A percentile compares a stretch with the other conserved stretches of the same genome.
These are phyloP conservation scores for Eupithecia pulchellata DNA, from an alignment of 2,888 invertebrate genomes.

Conservation along the genomic window DNA sequence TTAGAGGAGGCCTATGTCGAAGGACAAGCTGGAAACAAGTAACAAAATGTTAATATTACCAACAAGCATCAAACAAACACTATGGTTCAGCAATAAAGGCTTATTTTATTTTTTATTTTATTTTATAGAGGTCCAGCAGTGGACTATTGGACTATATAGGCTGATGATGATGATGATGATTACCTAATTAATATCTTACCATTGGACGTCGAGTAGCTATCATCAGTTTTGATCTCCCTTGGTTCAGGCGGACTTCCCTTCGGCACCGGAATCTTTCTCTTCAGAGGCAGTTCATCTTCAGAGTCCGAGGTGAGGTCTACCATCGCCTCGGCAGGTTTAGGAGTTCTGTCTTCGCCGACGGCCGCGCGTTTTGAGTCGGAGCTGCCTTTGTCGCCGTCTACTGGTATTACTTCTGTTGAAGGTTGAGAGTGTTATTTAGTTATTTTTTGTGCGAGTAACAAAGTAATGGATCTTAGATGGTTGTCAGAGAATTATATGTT, in stretches of 20 bases:
- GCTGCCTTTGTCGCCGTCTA: slow-evolving; percentile 58
- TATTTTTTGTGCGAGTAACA: too few species aligned
- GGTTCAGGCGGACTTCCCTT: slow-evolving; percentile 74
- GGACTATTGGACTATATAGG: too few species aligned
- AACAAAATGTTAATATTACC: too few species aligned
- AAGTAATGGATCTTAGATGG: too few species aligned
- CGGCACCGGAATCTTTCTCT: slow-evolving; percentile 81
- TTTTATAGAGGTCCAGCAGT: too few species aligned
- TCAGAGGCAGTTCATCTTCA: slow-evolving; percentile 89
- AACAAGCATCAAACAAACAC: too few species aligned
- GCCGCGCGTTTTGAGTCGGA: slow-evolving; percentile 69
- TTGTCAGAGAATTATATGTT: too few species aligned
- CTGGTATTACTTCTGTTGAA: slow-evolving; percentile 77
- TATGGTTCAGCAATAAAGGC: too few species aligned
- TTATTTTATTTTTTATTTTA: too few species aligned
- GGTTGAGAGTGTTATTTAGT: background rate
- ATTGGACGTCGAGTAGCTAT: slow-evolving; percentile 72
- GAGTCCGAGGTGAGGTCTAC: slow-evolving; percentile 92
- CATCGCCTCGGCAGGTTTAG: slow-evolving; percentile 72
- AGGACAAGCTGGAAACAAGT: too few species aligned
- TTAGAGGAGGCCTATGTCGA: too few species aligned
- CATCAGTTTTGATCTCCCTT: slow-evolving; percentile 61
- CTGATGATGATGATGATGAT: too few species aligned
- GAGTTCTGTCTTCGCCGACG: slow-evolving; percentile 70
- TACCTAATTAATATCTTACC: slow-evolving; percentile 49